Conservation (phyloP, 2,888 invertebrate species). For the Willowsia nigromaculata region DNA sequence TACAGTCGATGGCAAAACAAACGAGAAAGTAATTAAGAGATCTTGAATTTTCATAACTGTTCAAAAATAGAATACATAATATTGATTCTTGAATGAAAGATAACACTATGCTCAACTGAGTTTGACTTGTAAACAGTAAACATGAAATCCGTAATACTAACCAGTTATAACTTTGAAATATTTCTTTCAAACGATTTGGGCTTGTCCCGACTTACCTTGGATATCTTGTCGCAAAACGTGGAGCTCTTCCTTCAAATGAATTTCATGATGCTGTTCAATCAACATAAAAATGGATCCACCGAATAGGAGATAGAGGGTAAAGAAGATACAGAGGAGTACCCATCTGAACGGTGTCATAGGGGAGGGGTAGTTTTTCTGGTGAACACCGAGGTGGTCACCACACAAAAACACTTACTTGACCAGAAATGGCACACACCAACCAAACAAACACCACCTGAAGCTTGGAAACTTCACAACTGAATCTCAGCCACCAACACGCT, state of each 20-base stretch:
- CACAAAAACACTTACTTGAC: neutral
- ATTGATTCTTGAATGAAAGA: neutral
- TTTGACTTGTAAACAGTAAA: neutral
- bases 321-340: slow-evolving; percentile 74
- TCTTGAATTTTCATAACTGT: neutral
- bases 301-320: slow-evolving; percentile 75
- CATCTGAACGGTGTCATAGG: slow-evolving; percentile 75
- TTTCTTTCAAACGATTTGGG: neutral
- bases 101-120: neutral
- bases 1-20: neutral
- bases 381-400: slow-evolving; percentile 46
- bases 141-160: neutral
- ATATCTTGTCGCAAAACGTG: slow-evolving; percentile 75
- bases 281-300: slow-evolving; percentile 77
- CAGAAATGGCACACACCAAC: slow-evolving; percentile 7
- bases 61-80: neutral
- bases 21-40: slow-evolving; percentile 1
- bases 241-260: slow-evolving; percentile 74
- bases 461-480: neutral
- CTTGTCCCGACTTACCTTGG: slow-evolving; percentile 71
- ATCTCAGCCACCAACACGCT: neutral
- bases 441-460: neutral
- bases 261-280: slow-evolving; percentile 76
- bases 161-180: neutral
- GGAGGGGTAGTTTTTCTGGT: slow-evolving; percentile 19